A percentile compares a stretch with the other conserved stretches of the same genome.
phyloP scores from a whole-genome alignment of 2,113 vertebrate species.

The Thamnophis sirtalis region DNA sequence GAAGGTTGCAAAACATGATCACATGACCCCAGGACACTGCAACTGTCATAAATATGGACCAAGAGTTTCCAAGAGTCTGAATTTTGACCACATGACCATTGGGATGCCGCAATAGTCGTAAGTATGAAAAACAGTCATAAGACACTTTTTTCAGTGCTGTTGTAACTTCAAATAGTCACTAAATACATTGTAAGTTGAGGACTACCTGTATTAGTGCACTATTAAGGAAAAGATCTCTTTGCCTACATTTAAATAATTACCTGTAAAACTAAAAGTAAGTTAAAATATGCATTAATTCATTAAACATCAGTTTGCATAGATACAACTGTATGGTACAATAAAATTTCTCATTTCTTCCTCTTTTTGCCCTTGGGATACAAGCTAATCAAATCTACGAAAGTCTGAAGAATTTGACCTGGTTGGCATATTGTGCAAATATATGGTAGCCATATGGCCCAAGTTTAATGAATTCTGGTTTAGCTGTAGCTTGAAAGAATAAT shows the following conservation, averaged over 20 bases:
- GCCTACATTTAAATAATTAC: constrained; percentile 48
- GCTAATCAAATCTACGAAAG: constrained; percentile 2
- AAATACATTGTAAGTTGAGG: neutral
- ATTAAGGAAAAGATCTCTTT: constrained; percentile 42
- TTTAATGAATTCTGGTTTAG: neutral
- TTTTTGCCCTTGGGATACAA: constrained; percentile 20
- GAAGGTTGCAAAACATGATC: too few relatives aligned
- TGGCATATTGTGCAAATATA: neutral
- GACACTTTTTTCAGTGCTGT: neutral
- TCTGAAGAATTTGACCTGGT: neutral
- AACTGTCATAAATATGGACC: neutral
- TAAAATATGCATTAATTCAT: constrained; percentile 52
- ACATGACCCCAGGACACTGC: too few relatives aligned
- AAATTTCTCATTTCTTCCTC: neutral
- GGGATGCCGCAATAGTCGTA: neutral
- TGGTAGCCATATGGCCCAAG: neutral
- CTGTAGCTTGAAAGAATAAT: neutral
- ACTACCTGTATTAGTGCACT: neutral
- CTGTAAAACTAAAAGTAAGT: constrained; percentile 62
- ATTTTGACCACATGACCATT: neutral
- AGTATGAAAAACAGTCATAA: neutral
- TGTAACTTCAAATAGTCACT: neutral
- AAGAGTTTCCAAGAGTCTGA: neutral
- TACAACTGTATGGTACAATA: constrained; percentile 34
- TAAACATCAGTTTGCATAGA: constrained; percentile 50